These are phyloP conservation scores for Limnodromus scolopaceus DNA, from an alignment of 2,797 vertebrate genomes.

Conservation along the genomic window DNA sequence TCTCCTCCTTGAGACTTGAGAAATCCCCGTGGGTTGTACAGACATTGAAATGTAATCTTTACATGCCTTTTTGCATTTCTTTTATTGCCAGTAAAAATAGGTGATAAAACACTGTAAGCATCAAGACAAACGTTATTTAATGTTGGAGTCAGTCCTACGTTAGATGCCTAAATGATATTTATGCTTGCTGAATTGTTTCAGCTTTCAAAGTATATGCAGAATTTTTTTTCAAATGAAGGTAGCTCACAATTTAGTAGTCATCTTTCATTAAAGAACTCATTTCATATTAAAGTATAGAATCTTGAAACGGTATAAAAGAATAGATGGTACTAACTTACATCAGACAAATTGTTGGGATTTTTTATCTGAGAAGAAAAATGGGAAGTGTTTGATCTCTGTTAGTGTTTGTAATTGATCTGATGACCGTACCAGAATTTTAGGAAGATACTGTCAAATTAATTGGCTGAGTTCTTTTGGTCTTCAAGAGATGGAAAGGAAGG, in stretches of 20 bases:
- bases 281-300: background rate
- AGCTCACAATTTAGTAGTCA: background rate
- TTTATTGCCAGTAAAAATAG: background rate
- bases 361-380: background rate
- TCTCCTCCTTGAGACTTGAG: background rate
- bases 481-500: background rate
- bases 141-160: background rate
- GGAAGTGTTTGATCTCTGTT: background rate
- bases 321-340: background rate
- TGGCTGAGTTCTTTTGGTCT: background rate
- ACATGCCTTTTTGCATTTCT: background rate
- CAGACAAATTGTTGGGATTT: background rate
- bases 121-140: background rate
- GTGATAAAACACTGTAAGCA: background rate
- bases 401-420: background rate
- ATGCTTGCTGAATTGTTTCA: background rate
- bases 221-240: background rate
- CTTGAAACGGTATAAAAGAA: background rate
- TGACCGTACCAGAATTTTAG: background rate
- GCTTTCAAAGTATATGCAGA: background rate
- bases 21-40: background rate
- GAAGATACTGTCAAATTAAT: background rate
- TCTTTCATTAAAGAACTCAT: background rate
- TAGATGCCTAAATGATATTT: background rate
- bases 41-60: background rate